Base-by-base conservation (phyloP, 30 jellyfish, hydroid and myxozoan species). In the Aurelia coerulea region DNA sequence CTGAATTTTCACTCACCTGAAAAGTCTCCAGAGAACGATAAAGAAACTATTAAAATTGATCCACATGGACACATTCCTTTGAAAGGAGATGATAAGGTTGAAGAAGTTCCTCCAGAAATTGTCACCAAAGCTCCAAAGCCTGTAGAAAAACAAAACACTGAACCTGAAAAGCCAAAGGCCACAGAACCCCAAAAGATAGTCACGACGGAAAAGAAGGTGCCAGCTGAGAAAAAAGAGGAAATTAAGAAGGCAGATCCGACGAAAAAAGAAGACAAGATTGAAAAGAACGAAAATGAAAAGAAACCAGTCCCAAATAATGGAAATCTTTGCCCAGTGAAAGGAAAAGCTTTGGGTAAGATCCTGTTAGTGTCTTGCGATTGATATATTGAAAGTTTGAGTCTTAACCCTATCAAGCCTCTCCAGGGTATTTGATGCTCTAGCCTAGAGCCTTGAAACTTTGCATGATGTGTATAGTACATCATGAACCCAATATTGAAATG, bases 21-120 rank as follows among this genome's bases (percentile, higher is more conserved):
- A 41, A 70, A 62, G 58, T 6, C 56, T 9, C 8, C 56, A 46
- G 42, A 18, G 49, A 58, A 34, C 0, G 58, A 18, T 2, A 16
- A 50, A 29, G 84, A 70, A 62, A 10, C n/a, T 10, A 41, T 11
- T 5, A 34, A 37, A 31, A 60, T 83, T 34, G 86, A 83, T 42
- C 92, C 92, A 5, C 92, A 83, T 83, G 92, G 92, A 10, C 39
- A 83, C 50, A 32, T 17, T 41, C 49, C 15, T 13, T 46, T 9
- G 56, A 29, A 19, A 3, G 80, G 50, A 10, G 71, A 56, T 5
- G 32, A 41, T 2, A 83, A 70, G 14, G 80, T 72, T 8, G 86
- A 83, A 62, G 92, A 69, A 29, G 74, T 83, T 35, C 5, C 53
- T 56, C 81, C 80, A 10, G 80, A 65, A 65, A 80, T 65, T 49